Percentiles rank a stretch among this genome's conserved stretches.
These are phyloP conservation scores for Pterobdella sp. DNA, from an alignment of 2,888 invertebrate genomes.

Conservation along the genomic window DNA sequence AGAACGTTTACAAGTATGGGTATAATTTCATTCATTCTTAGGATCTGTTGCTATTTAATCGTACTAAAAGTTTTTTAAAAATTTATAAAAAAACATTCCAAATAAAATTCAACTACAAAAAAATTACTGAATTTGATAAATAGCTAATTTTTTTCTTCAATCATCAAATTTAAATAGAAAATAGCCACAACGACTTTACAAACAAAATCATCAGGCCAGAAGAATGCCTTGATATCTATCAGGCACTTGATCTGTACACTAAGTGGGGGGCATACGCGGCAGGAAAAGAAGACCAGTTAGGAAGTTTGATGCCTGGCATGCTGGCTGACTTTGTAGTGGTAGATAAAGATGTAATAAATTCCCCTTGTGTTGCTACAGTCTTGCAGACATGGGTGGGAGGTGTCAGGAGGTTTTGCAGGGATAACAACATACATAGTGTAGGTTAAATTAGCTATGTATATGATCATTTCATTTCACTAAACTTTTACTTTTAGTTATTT, in stretches of 20 bases:
- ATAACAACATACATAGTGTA: slow-evolving; percentile 3
- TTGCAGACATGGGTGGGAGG: slow-evolving; percentile 36
- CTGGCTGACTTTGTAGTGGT: slow-evolving; percentile 37
- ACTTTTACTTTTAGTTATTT: too few species aligned
- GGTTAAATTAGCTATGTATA: too few species aligned
- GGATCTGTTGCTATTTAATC: too few species aligned
- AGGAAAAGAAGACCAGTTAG: slow-evolving; percentile 34
- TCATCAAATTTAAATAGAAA: too few species aligned
- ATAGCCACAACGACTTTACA: not conserved
- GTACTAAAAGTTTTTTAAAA: too few species aligned
- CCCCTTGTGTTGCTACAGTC: slow-evolving; percentile 31
- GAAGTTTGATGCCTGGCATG: slow-evolving; percentile 36
- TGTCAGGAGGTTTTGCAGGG: slow-evolving; percentile 11
- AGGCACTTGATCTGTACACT: slow-evolving; percentile 38
- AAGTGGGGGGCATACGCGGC: slow-evolving; percentile 35
- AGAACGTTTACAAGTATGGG: slow-evolving; percentile 1
- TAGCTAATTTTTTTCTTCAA: too few species aligned
- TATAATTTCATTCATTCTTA: too few species aligned
- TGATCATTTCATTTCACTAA: too few species aligned
- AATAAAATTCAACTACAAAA: too few species aligned
- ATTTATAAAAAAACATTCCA: too few species aligned
- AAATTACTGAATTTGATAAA: too few species aligned
- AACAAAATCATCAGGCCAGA: slow-evolving; percentile 31
- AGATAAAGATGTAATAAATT: slow-evolving; percentile 28
- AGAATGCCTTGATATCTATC: slow-evolving; percentile 32